Percentiles rank a stretch among this genome's conserved stretches.
Evolutionary conservation across 2,113 vertebrate species (phyloP).

Genomic region (Tyto alba): DNA sequence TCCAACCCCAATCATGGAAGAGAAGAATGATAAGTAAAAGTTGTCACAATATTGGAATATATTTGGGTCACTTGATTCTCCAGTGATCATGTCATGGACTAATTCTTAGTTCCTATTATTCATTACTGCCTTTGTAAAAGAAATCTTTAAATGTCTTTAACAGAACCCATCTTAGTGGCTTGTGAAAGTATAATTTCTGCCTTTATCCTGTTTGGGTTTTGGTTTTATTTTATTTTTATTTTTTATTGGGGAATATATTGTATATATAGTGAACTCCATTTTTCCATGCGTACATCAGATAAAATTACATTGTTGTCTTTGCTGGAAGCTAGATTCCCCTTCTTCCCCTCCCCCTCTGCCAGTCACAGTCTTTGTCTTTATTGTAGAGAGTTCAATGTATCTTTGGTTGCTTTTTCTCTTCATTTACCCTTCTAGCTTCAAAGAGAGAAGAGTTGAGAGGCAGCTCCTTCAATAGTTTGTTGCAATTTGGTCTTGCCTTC

Average conservation of each 20-base stretch:
- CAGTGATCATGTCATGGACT: neutral
- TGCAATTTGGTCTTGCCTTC: conserved; percentile 5
- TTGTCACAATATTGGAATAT: neutral
- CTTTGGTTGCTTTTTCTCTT: conserved; percentile 32
- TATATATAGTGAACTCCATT: neutral
- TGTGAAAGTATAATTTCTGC: neutral
- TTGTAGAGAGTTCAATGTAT: conserved; percentile 8
- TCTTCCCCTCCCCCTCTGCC: neutral
- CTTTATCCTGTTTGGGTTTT: neutral
- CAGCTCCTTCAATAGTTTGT: neutral
- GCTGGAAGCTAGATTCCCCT: conserved; percentile 34
- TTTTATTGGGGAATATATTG: neutral
- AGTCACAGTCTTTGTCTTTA: conserved; percentile 24
- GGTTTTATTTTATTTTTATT: too few species aligned
- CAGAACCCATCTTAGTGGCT: neutral
- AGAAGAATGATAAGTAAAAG: neutral
- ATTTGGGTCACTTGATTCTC: neutral
- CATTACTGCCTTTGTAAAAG: neutral
- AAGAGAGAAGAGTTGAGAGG: conserved; percentile 1
- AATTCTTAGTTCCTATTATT: neutral
- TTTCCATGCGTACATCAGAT: conserved; percentile 10
- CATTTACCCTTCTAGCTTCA: conserved; percentile 7
- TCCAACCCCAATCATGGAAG: fast-evolving
- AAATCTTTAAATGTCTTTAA: neutral
- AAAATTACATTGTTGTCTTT: conserved; percentile 44